Conservation (phyloP, 2,888 invertebrate genomes). For the Nomada goodeniana region DNA sequence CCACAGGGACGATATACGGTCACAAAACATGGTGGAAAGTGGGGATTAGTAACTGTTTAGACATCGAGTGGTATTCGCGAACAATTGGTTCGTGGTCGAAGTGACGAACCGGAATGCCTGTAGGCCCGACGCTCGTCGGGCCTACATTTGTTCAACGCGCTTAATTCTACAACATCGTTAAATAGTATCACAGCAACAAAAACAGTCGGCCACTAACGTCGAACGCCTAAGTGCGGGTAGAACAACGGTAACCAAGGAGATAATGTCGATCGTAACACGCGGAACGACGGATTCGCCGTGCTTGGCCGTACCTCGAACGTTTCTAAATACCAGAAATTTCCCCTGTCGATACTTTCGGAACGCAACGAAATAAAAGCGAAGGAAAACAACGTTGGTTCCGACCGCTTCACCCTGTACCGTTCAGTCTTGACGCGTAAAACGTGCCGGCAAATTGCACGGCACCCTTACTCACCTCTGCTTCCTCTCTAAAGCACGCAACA, state of each 20-base stretch:
- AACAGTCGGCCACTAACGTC: slow-evolving; percentile 71
- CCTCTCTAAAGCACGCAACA: slow-evolving; percentile 1
- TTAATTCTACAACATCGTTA: slow-evolving; percentile 57
- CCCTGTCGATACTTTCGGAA: too few relatives aligned
- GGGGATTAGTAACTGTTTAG: slow-evolving; percentile 41
- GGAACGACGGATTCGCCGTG: slow-evolving; percentile 25
- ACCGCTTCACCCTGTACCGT: slow-evolving; percentile 68
- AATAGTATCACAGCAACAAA: slow-evolving; percentile 73
- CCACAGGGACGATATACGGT: slow-evolving; percentile 63
- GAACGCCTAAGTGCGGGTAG: slow-evolving; percentile 48
- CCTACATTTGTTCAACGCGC: slow-evolving; percentile 39
- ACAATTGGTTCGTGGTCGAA: slow-evolving; percentile 43
- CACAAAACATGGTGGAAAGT: slow-evolving; percentile 62
- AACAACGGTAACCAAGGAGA: slow-evolving; percentile 29
- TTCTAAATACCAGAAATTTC: too few relatives aligned
- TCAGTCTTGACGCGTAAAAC: slow-evolving; percentile 35
- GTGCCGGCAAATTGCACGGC: background rate
- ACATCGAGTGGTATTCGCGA: slow-evolving; percentile 51
- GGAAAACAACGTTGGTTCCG: slow-evolving; percentile 63
- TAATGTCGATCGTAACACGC: slow-evolving; percentile 24
- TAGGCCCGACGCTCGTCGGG: slow-evolving; percentile 10
- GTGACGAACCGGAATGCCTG: slow-evolving; percentile 24
- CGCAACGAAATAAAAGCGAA: slow-evolving; percentile 21
- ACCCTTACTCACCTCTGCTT: background rate
- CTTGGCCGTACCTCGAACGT: background rate